Evolutionary conservation across 1,140 invertebrate species (phyloP), one percentile per base, ranked within the genome.

Genomic region (Monomorium pharaonis): DNA sequence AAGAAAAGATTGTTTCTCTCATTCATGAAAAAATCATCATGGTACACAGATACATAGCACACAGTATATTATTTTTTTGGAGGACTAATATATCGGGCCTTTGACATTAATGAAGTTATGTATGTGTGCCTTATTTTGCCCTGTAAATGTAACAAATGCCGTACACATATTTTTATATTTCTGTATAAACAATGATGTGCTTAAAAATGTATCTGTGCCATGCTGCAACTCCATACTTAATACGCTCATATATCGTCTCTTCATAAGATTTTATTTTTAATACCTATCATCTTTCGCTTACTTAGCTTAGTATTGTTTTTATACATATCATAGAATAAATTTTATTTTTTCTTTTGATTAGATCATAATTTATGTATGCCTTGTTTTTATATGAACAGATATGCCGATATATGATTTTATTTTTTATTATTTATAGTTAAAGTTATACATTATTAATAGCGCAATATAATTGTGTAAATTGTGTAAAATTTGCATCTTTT

Each of bases 161-260:
- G 60, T 86, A 90, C 74, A 84, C 56, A 77, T 83, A 86, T 81
- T 83, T 65, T 18, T 62, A 44, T 85, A 86, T 47, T 27, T 58
- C n/a, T 56, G 6, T 67, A 67, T 67, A 67, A 62, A 87, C 47
- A 51, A 86, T 65, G 81, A 90, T 91, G 92, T 93, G 92, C 92
- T 93, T 90, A 86, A 93, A 90, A 92, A 92, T 94, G 92, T 94
- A 93, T 93, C 92, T 94, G 93, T 94, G 93, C 92, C 93, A 93
- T 93, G 92, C 93, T 88, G 92, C 86, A 77, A 87, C 88, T 88
- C 72, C 86, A 85, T 84, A 86, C 65, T 80, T 85, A 65, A 88
- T 89, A 89, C 74, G 85, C 86, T 86, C 75, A 89, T 81, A 86
- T 75, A 33, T 86, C 84, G 84, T 89, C 72, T 84, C 51, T 77